phyloP scores from a whole-genome alignment of 2,888 invertebrate genomes.

The Gastrophysa polygoni region DNA sequence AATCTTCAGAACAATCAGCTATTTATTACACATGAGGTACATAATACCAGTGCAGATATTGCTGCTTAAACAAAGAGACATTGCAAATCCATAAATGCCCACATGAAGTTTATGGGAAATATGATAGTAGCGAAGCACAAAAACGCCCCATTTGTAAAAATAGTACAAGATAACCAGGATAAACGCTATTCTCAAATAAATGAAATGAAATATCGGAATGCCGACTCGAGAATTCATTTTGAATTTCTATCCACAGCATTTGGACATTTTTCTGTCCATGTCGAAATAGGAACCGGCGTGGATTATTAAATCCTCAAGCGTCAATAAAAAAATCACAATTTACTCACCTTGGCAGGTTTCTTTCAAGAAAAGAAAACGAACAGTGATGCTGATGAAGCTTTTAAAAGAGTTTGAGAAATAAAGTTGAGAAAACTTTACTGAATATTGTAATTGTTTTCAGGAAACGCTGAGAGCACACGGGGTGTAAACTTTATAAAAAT shows the following conservation, averaged over 20 bases:
- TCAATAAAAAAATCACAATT: conserved; percentile 35
- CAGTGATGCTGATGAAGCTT: too few species aligned
- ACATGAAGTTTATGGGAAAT: conserved; percentile 28
- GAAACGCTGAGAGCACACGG: conserved; percentile 50
- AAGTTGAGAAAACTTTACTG: conserved; percentile 23
- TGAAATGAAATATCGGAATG: too few species aligned
- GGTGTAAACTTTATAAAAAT: conserved; percentile 55
- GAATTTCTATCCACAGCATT: too few species aligned
- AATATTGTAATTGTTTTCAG: conserved; percentile 45
- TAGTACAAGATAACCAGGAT: too few species aligned
- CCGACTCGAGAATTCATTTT: background rate
- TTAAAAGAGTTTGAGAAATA: conserved; percentile 18
- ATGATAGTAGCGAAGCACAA: background rate
- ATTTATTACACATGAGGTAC: too few species aligned
- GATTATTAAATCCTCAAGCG: conserved; percentile 31
- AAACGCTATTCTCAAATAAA: too few species aligned
- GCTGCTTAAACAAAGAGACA: conserved; percentile 35
- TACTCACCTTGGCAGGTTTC: conserved; percentile 43
- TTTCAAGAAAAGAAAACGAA: conserved; percentile 12
- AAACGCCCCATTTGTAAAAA: background rate
- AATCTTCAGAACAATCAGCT: too few species aligned
- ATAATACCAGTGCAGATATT: too few species aligned
- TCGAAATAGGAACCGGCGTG: conserved; percentile 41
- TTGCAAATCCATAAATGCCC: conserved; percentile 32
- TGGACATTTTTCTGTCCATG: conserved; percentile 32